A percentile compares a stretch with the other conserved stretches of the same genome.
Evolutionary conservation across 2,113 vertebrate species (phyloP).

Genomic region (Alectura lathami): DNA sequence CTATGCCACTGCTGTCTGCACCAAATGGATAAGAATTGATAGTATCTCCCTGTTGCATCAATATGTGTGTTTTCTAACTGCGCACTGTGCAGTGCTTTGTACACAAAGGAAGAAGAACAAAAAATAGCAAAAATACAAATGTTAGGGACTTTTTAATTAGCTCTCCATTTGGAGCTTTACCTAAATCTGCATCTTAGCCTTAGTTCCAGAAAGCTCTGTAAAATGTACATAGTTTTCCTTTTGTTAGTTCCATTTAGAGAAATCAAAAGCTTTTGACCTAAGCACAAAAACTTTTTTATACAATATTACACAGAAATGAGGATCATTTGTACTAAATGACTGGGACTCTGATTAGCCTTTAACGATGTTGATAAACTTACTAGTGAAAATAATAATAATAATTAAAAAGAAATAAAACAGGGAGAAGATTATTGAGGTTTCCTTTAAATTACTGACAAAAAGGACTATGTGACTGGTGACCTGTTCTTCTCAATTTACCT

Average conservation of each 20-base stretch:
- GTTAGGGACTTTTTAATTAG: neutral
- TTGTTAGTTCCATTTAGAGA: neutral
- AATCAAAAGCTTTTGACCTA: neutral
- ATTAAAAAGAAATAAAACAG: neutral
- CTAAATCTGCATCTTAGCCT: neutral
- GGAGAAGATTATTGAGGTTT: neutral
- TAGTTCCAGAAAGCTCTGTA: neutral
- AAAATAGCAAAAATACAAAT: neutral
- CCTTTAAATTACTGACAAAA: neutral
- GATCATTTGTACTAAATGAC: neutral
- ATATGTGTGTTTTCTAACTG: neutral
- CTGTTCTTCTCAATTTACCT: neutral
- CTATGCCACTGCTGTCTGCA: neutral
- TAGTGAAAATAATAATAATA: too few species aligned
- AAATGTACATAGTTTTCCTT: neutral
- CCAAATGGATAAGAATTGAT: slow-evolving; percentile 1
- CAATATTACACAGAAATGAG: neutral
- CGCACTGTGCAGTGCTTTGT: neutral
- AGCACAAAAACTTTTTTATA: neutral
- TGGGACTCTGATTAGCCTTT: neutral
- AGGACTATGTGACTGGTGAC: neutral
- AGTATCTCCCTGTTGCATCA: neutral
- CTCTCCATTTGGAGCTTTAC: neutral
- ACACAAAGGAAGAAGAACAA: neutral
- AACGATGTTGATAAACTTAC: neutral